Evolutionary conservation across 2,797 vertebrate species (phyloP).

Genomic region (Ctenochaetus hawaiiensis): DNA sequence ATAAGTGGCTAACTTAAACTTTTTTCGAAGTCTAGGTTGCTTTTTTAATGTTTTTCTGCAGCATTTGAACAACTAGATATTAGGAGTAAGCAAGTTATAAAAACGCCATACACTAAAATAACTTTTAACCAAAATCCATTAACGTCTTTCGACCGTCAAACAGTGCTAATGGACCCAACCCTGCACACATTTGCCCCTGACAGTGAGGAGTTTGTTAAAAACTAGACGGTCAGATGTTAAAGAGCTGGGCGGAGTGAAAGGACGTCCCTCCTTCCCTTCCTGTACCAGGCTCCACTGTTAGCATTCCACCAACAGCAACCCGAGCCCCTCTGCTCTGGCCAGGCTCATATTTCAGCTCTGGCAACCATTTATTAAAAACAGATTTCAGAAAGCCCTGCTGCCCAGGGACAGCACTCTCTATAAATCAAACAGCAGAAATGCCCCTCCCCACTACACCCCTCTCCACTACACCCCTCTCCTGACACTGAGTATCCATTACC

Average conservation of each 20-base stretch:
- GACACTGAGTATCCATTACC: conserved; percentile 60
- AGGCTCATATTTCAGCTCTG: conserved; percentile 85
- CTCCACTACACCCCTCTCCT: conserved; percentile 14
- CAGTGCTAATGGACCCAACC: not conserved
- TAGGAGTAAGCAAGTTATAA: too few species aligned
- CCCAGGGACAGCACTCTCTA: conserved; percentile 58
- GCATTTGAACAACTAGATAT: not conserved
- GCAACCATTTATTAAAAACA: conserved; percentile 86
- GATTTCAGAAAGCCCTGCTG: conserved; percentile 75
- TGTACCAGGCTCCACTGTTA: conserved; percentile 75
- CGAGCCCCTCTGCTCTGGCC: conserved; percentile 67
- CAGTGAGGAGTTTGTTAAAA: conserved; percentile 16
- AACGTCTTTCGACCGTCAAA: not conserved
- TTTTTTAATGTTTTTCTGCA: not conserved
- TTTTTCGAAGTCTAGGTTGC: not conserved
- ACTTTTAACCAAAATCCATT: not conserved
- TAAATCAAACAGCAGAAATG: conserved; percentile 75
- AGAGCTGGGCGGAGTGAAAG: conserved; percentile 30
- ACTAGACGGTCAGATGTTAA: conserved; percentile 45
- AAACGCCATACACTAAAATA: not conserved
- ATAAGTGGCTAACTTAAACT: not conserved
- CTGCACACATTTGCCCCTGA: conserved; percentile 25
- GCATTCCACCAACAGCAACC: conserved; percentile 85
- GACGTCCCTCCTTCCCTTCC: conserved; percentile 52
- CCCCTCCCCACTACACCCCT: conserved; percentile 38